Percentiles rank a stretch among this genome's conserved stretches.
Conservation (phyloP, 35 echinoderm and acorn worm genomes). For the Ptychodera flava region DNA sequence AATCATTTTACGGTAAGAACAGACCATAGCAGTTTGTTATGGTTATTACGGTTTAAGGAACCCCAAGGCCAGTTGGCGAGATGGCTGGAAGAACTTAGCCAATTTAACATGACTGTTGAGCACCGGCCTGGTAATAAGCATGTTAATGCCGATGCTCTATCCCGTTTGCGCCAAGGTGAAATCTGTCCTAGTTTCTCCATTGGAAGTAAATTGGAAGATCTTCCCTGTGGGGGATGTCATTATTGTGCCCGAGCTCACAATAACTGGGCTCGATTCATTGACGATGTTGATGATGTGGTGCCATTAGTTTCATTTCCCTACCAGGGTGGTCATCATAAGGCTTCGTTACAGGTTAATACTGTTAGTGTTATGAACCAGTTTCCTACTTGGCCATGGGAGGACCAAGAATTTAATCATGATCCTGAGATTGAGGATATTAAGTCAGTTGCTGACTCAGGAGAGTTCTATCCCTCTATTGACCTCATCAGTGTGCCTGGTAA, state of each 20-base stretch:
- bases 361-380: too few relatives aligned
- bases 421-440: too few relatives aligned
- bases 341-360: too few relatives aligned
- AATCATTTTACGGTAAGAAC: background rate
- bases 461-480: too few relatives aligned
- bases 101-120: constrained; percentile 9
- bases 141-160: constrained; percentile 26
- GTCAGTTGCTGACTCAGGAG: too few relatives aligned
- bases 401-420: too few relatives aligned
- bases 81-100: constrained; percentile 10
- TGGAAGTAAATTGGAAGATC: background rate
- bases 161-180: background rate
- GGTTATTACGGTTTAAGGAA: constrained; percentile 4
- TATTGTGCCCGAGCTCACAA: constrained; percentile 22
- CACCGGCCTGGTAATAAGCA: background rate
- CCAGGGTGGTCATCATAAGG: too few relatives aligned
- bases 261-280: constrained; percentile 34
- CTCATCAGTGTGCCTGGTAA: too few relatives aligned
- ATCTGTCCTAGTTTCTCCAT: background rate
- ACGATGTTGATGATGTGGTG: constrained; percentile 44
- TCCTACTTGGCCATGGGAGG: too few relatives aligned
- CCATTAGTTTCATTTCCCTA: constrained; percentile 19
- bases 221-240: constrained; percentile 10
- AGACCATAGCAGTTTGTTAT: background rate
- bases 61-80: constrained; percentile 2